Conservation (phyloP, 1,140 invertebrate genomes). For the Pseudomyrmex dendroicus region DNA sequence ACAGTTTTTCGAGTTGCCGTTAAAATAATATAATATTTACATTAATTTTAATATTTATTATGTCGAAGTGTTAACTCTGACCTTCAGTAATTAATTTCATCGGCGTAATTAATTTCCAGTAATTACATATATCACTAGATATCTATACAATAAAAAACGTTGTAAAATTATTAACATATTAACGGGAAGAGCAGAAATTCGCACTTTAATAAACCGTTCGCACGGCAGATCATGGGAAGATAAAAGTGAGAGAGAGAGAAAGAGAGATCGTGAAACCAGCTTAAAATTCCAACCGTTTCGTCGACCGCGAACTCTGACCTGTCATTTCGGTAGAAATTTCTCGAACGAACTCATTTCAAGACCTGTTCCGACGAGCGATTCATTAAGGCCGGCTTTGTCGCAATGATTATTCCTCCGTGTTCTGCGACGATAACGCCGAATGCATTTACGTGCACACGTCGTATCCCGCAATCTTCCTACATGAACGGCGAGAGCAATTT, state of each 20-base stretch:
- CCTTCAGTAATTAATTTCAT: conserved; percentile 32
- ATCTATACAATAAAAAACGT: conserved; percentile 1
- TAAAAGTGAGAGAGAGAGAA: too few relatives aligned
- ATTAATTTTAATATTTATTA: conserved; percentile 41
- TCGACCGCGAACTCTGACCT: conserved; percentile 67
- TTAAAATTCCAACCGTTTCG: conserved; percentile 49
- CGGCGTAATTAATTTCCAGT: conserved; percentile 54
- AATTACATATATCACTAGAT: conserved; percentile 24
- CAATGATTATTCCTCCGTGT: conserved; percentile 58
- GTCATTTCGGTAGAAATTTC: conserved; percentile 67
- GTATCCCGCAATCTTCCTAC: conserved; percentile 24
- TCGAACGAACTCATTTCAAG: conserved; percentile 62
- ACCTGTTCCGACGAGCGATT: conserved; percentile 69
- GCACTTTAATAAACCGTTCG: conserved; percentile 49
- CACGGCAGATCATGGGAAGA: conserved; percentile 27
- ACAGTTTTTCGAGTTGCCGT: background rate
- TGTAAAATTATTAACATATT: conserved; percentile 57
- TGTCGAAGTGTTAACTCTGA: conserved; percentile 7
- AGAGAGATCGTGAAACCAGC: conserved; percentile 23
- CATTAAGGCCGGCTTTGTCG: conserved; percentile 64
- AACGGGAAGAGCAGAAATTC: conserved; percentile 8
- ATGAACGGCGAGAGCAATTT: background rate
- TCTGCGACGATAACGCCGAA: conserved; percentile 24
- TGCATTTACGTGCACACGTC: conserved; percentile 28
- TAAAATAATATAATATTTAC: conserved; percentile 34